phyloP scores from a whole-genome alignment of 2,113 vertebrate species.

The Platichthys flesus region DNA sequence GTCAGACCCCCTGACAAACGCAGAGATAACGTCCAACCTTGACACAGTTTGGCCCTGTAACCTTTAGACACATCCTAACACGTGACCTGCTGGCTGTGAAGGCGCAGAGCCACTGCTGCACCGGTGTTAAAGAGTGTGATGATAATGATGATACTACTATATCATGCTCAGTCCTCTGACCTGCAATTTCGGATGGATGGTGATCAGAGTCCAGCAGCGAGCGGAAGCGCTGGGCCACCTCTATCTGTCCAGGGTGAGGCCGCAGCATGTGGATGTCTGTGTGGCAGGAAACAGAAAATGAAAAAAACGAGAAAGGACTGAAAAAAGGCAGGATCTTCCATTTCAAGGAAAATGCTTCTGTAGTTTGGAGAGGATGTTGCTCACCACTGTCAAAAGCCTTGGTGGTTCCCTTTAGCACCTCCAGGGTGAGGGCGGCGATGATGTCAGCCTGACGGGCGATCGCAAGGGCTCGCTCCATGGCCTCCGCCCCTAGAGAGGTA shows the following conservation, averaged over 20 bases:
- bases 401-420: slow-evolving; percentile 97
- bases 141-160: not conserved
- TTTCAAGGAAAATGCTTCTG: not conserved
- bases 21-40: not conserved
- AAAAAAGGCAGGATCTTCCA: not conserved
- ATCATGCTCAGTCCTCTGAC: slow-evolving; percentile 70
- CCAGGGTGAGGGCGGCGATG: slow-evolving; percentile 93
- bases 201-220: slow-evolving; percentile 97
- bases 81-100: not conserved
- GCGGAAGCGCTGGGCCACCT: slow-evolving; percentile 94
- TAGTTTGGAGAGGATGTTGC: slow-evolving; percentile 35
- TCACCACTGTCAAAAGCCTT: slow-evolving; percentile 97
- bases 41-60: no score
- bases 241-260: slow-evolving; percentile 92
- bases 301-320: not conserved
- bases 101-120: not conserved
- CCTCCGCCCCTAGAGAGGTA: slow-evolving; percentile 96
- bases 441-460: slow-evolving; percentile 96
- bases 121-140: not conserved
- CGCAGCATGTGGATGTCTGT: slow-evolving; percentile 93
- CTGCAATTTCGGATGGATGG: slow-evolving; percentile 97
- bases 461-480: slow-evolving; percentile 91
- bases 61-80: no score
- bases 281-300: slow-evolving; percentile 24
- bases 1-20: not conserved